Evolutionary conservation across 2,888 invertebrate genomes (phyloP), one percentile per base, ranked within the genome.

Genomic region (Apodemia duryi): DNA sequence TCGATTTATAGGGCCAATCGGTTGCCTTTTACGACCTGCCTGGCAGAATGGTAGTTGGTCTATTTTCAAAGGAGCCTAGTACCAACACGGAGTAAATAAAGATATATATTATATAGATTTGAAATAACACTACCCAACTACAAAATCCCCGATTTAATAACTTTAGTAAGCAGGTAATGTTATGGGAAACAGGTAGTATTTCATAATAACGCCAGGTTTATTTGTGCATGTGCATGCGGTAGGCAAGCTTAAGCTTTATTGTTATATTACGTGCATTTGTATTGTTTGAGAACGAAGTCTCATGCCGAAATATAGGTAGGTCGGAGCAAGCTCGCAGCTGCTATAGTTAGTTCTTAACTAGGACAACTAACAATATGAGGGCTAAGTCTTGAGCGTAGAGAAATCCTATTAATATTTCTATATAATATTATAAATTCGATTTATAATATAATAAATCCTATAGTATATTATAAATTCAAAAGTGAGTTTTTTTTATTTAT

Each of bases 261-360:
- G 64, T 61, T 65, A 61, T 65, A 65, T 61, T 65, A 65, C 64
- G 61, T 63, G 66, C 63, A 63, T 63, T 66, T 29, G 63, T 63
- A 63, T 63, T 66, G 66, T 66, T 64, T 65, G 64, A 32, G 57
- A 57, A 57, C 32, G 57, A 61, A 63, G 66, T 61, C 52, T 35
- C 66, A 61, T 63, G 63, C 63, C 66, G 61, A 65, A 66, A 66
- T 66, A 63, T 63, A 66, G 61, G 61, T 63, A 46, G 63, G 57
- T 57, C 57, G 63, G 52, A 64, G 52, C 52, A 61, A 52, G 49
- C 61, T 61, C 35, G 61, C 66, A 66, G 63, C 66, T 66, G 63
- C 63, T 66, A 61, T 66, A 66, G 63, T 61, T 62, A 66, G 66
- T 63, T 66, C 66, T 61, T 62, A 64, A 64, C 66, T 66, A 35